Evolutionary conservation across 2,888 invertebrate species (phyloP).

Genomic region (Epiblema foenella): DNA sequence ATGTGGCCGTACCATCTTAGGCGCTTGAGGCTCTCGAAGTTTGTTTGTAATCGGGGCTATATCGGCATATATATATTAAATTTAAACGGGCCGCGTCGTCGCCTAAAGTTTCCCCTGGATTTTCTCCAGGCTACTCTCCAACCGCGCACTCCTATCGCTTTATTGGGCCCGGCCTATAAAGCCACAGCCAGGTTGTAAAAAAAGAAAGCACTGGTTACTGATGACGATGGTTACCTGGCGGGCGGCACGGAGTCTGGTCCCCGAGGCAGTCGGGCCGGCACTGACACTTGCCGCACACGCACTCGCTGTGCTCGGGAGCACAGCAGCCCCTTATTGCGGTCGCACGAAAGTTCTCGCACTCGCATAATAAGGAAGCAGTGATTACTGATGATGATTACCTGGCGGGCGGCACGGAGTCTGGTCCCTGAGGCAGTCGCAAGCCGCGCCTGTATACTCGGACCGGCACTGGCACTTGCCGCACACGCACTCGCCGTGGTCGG

Average conservation of each 20-base stretch:
- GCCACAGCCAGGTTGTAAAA: too few relatives aligned
- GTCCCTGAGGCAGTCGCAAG: conserved; percentile 93
- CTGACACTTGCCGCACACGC: conserved; percentile 94
- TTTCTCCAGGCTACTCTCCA: too few relatives aligned
- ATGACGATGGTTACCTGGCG: conserved; percentile 74
- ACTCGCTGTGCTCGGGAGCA: conserved; percentile 94
- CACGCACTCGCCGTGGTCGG: conserved; percentile 92
- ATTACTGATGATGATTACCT: conserved; percentile 55
- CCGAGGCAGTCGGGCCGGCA: conserved; percentile 92
- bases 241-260: conserved; percentile 90
- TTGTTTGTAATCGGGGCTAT: too few relatives aligned
- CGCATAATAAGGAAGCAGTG: too few relatives aligned
- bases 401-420: conserved; percentile 91
- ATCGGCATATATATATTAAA: too few relatives aligned
- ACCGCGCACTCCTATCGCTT: too few relatives aligned
- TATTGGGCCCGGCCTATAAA: too few relatives aligned
- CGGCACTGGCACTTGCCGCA: conserved; percentile 95
- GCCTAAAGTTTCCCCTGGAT: too few relatives aligned
- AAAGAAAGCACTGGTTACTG: too few relatives aligned
- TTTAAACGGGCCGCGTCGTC: too few relatives aligned
- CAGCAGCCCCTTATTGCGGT: conserved; percentile 90
- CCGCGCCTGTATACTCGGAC: conserved; percentile 91
- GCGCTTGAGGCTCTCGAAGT: too few relatives aligned
- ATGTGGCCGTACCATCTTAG: too few relatives aligned
- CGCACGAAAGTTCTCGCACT: conserved; percentile 99